These are phyloP conservation scores for Eupeodes latifasciatus DNA, from an alignment of 2,888 invertebrate species.

Conservation along the genomic window DNA sequence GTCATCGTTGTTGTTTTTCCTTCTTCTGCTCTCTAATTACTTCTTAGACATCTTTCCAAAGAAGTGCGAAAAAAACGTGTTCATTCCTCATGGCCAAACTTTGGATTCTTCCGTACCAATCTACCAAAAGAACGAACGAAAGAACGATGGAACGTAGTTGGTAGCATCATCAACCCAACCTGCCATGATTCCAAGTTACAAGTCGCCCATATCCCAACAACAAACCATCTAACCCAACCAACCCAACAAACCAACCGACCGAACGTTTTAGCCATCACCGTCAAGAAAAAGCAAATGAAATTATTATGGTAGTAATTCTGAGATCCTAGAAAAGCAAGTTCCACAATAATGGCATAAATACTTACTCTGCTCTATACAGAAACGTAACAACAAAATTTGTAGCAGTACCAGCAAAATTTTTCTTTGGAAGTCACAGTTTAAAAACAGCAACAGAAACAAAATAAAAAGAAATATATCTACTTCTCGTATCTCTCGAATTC, in stretches of 20 bases:
- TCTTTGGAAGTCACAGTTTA: constrained; percentile 37
- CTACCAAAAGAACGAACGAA: neutral
- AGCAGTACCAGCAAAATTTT: constrained; percentile 28
- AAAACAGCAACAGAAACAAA: constrained; percentile 6
- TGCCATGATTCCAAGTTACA: neutral
- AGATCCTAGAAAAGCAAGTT: constrained; percentile 70
- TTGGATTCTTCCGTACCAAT: neutral
- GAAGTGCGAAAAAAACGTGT: constrained; percentile 54
- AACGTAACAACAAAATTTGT: constrained; percentile 32
- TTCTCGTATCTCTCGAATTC: constrained; percentile 22
- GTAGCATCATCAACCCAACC: neutral
- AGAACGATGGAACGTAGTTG: neutral
- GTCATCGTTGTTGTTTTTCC: constrained; percentile 58
- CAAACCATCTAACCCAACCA: constrained; percentile 2
- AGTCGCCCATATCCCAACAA: neutral
- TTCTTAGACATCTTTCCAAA: constrained; percentile 54
- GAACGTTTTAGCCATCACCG: constrained; percentile 50
- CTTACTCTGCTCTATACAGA: constrained; percentile 24
- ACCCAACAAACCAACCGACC: neutral
- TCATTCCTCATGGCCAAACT: constrained; percentile 45
- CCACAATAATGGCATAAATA: constrained; percentile 64
- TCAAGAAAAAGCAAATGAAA: constrained; percentile 63
- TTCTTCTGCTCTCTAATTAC: constrained; percentile 64
- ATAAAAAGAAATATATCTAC: constrained; percentile 17
- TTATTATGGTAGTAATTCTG: constrained; percentile 70